Conservation (phyloP, 2,113 vertebrate genomes). For the Tonatia bakeri region DNA sequence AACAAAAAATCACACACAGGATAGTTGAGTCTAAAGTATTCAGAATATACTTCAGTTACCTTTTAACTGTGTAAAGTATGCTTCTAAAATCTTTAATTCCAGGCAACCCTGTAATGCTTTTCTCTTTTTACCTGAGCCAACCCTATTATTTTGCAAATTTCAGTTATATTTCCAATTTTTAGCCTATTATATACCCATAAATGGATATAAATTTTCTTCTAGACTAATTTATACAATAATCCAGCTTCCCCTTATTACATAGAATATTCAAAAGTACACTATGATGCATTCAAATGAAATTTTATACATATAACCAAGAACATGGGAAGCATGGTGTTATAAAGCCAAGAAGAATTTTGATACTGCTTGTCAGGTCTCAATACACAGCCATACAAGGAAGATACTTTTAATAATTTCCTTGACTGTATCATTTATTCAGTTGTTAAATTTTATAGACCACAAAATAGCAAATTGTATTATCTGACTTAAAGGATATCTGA, state of each 20-base stretch:
- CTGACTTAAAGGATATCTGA: neutral
- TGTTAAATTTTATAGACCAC: neutral
- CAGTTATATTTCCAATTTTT: neutral
- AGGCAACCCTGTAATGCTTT: neutral
- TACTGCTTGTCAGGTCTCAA: neutral
- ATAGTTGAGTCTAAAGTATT: neutral
- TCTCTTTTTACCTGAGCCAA: neutral
- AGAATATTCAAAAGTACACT: neutral
- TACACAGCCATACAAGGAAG: fast-evolving
- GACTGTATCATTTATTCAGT: neutral
- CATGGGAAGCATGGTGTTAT: neutral
- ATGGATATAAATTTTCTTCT: neutral
- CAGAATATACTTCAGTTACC: neutral
- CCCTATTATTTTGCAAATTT: neutral
- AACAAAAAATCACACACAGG: neutral
- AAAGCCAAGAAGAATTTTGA: neutral
- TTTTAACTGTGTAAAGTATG: neutral
- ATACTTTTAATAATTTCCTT: neutral
- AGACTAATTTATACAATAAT: neutral
- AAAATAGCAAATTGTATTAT: neutral
- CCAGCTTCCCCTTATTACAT: neutral
- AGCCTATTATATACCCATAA: neutral
- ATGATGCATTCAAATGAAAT: neutral
- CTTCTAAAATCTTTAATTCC: neutral
- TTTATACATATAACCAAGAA: neutral